Percentiles rank a stretch among this genome's conserved stretches.
Evolutionary conservation across 2,113 vertebrate genomes (phyloP).

Genomic region (Prunella himalayana): DNA sequence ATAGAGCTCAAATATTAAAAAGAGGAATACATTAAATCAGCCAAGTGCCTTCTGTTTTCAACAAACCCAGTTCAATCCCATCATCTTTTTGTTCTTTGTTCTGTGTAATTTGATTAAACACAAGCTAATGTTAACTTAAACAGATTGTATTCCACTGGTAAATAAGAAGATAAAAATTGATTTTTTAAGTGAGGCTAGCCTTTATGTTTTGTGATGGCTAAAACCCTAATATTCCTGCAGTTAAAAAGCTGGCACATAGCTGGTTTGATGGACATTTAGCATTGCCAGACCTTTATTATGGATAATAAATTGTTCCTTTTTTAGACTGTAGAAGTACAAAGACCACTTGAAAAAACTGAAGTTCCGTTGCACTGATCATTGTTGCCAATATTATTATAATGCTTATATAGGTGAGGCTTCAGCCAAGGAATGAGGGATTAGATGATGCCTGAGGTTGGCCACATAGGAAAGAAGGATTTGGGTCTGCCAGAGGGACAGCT

Average conservation of each 20-base stretch:
- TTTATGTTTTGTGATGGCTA: background rate
- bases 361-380: background rate
- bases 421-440: background rate
- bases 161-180: background rate
- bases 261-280: background rate
- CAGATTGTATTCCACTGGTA: background rate
- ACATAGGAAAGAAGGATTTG: background rate
- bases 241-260: background rate
- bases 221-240: background rate
- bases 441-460: background rate
- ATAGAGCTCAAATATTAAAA: background rate
- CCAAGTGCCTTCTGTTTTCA: background rate
- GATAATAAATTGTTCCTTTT: background rate
- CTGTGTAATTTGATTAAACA: constrained; percentile 9
- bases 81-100: background rate
- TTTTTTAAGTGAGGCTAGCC: background rate
- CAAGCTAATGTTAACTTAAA: background rate
- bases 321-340: background rate
- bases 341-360: background rate
- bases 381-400: background rate
- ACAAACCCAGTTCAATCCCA: background rate
- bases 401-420: background rate
- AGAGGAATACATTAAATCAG: background rate
- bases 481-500: background rate
- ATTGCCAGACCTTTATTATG: background rate